Evolutionary conservation across 1,140 invertebrate species (phyloP), one percentile per base, ranked within the genome.

Genomic region (Cryptotermes secundus): DNA sequence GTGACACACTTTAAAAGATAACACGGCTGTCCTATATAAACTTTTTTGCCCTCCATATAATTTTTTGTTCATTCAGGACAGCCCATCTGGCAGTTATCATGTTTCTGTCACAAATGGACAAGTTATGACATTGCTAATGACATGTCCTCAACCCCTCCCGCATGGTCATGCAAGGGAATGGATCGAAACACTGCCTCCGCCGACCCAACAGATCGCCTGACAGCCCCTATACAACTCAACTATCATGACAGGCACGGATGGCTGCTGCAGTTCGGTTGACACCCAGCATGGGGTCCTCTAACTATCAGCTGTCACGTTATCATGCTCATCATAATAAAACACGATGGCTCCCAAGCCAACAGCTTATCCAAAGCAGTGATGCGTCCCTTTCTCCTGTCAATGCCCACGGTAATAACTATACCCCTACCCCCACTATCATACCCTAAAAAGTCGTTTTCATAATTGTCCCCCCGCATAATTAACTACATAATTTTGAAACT

Each of bases 241-340:
- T 16, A 49, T 19, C 19, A 72, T 72, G 59, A 72, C 59, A 72
- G 59, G 59, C 59, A 59, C 6, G 31, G 34, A 35, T 83, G 24
- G 35, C n/a, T 34, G 79, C 79, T 80, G 79, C 22, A 80, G 26
- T 34, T 7, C 24, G 80, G 80, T 36, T 81, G 80, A 81, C 80
- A 45, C 59, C 26, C 59, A 72, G 80, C 80, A 31, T 6, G 34
- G 80, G 59, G 59, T 14, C n/a, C 59, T 36, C 19, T 53, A 83
- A 83, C 82, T 53, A 83, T 83, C 45, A 83, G 83, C 83, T 83
- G 83, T 83, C 83, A 83, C 83, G 82, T 83, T 82, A 83, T 83
- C 45, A 83, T 38, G 53, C 45, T 83, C 49, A 83, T 83, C 82
- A 45, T 83, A 83, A 83, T 83, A 72, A 83, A 83, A 83, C 45